phyloP scores from a whole-genome alignment of 2,797 vertebrate species.

The Eulemur mongoz region DNA sequence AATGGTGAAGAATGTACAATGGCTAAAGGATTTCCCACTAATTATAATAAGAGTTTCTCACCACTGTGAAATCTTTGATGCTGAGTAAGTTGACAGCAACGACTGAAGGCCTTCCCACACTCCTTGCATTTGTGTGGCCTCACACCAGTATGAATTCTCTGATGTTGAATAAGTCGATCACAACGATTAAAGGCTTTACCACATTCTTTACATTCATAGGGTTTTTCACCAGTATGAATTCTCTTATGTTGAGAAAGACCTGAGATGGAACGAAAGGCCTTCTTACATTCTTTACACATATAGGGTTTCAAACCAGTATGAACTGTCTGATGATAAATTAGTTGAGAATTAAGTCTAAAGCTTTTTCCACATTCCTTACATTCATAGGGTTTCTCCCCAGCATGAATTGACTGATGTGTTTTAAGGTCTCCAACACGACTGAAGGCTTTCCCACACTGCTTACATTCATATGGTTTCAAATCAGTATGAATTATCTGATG shows the following conservation, averaged over 20 bases:
- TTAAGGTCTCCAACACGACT: slow-evolving; percentile 51
- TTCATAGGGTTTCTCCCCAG: slow-evolving; percentile 54
- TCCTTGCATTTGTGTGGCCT: slow-evolving; percentile 27
- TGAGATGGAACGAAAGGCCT: slow-evolving; percentile 48
- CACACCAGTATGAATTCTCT: slow-evolving; percentile 53
- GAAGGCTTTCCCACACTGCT: slow-evolving; percentile 71
- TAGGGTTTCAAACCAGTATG: slow-evolving; percentile 55
- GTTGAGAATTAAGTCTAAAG: slow-evolving; percentile 68
- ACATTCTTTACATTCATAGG: slow-evolving; percentile 55
- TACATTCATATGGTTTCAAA: slow-evolving; percentile 65
- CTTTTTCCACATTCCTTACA: slow-evolving; percentile 75
- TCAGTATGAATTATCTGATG: slow-evolving; percentile 70
- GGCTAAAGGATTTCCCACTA: not conserved
- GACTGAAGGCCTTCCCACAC: slow-evolving; percentile 32
- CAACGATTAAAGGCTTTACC: not conserved
- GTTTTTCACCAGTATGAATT: slow-evolving; percentile 63
- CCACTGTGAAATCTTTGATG: slow-evolving; percentile 34
- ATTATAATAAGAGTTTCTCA: not conserved
- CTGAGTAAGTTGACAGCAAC: not conserved
- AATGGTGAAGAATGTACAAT: not conserved
- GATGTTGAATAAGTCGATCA: not conserved
- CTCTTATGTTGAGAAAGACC: slow-evolving; percentile 59
- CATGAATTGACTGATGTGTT: slow-evolving; percentile 58
- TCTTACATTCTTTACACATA: slow-evolving; percentile 47
- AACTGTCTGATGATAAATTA: slow-evolving; percentile 39